A percentile compares a stretch with the other conserved stretches of the same genome.
Conservation (phyloP, 2,113 vertebrate species). For the Panurus biarmicus region DNA sequence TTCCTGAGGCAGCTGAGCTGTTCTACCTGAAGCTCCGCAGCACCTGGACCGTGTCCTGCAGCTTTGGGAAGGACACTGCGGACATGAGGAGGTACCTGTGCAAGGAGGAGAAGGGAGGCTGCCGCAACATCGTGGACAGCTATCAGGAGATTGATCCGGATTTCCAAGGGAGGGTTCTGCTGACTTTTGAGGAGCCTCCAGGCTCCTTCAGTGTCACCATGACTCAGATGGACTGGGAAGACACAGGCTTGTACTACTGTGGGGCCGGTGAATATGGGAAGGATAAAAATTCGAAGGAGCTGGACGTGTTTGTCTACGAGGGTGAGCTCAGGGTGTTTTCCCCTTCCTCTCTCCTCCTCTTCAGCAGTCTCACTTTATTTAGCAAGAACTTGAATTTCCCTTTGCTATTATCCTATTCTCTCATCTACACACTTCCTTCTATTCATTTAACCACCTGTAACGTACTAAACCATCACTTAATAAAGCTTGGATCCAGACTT, state of each 20-base stretch:
- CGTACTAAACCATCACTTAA: background rate
- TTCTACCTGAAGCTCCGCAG: constrained; percentile 47
- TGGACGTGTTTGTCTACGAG: constrained; percentile 67
- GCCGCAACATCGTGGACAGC: constrained; percentile 19
- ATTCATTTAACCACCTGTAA: background rate
- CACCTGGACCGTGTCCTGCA: constrained; percentile 33
- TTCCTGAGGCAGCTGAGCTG: constrained; percentile 37
- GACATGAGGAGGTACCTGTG: constrained; percentile 21
- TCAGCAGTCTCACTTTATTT: background rate
- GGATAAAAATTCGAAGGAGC: background rate
- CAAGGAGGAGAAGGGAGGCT: background rate
- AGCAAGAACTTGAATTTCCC: background rate
- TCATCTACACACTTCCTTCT: background rate
- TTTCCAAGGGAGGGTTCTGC: constrained; percentile 45
- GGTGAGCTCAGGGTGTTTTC: background rate
- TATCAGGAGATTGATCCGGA: accelerated
- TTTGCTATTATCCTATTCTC: background rate
- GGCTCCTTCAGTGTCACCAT: constrained; percentile 36
- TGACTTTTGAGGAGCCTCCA: accelerated
- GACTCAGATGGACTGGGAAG: constrained; percentile 52
- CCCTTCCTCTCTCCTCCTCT: background rate
- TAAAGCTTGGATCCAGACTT: background rate
- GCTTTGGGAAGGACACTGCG: accelerated
- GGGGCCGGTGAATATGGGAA: background rate
- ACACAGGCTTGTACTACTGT: constrained; percentile 59